Evolutionary conservation across 2,113 vertebrate species (phyloP), one percentile per base, ranked within the genome.

Genomic region (Grallaria varia): DNA sequence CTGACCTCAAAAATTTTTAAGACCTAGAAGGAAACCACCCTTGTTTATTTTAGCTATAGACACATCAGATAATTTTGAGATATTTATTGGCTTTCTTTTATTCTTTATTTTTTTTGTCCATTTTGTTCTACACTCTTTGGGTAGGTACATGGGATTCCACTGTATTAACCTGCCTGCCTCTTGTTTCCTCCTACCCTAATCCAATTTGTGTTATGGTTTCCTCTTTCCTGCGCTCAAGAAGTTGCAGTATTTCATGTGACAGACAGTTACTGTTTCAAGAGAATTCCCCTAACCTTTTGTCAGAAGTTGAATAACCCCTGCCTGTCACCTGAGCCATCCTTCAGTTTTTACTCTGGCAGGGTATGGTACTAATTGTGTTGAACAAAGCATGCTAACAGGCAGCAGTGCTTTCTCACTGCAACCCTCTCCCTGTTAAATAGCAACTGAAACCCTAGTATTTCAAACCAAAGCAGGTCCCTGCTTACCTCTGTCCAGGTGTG

Each of bases 271-370:
- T 92, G 83, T 44, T 90, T 55, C 64, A 56, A 79, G 88, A 89
- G 80, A 95, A 82, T 55, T 93, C 69, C 87, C 84, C 86, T 85
- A 90, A 94, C 95, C 96, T 93, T 92, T 95, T 94, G 89, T 95
- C 91, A 89, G n/a, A 90, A 95, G 89, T 91, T 73, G 90, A 96
- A 72, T 72, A 93, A 95, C 93, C 90, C 89, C 73, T 77, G 84
- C 90, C 95, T 63, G 7, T 97, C 95, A 94, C 73, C 27, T 49
- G 35, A 74, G 81, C 44, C 55, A 10, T 68, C 87, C 69, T 73
- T 77, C 6, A 18, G 86, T 67, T 30, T 93, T 89, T 44, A 12
- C 86, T 78, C 73, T 93, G 94, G 73, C 93, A 93, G 68, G 80
- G 82, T 77, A 52, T 58, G 20, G 4, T 55, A 24, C 96, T 97